phyloP scores from a whole-genome alignment of 2,797 vertebrate species.

The Dendrocincla fuliginosa region DNA sequence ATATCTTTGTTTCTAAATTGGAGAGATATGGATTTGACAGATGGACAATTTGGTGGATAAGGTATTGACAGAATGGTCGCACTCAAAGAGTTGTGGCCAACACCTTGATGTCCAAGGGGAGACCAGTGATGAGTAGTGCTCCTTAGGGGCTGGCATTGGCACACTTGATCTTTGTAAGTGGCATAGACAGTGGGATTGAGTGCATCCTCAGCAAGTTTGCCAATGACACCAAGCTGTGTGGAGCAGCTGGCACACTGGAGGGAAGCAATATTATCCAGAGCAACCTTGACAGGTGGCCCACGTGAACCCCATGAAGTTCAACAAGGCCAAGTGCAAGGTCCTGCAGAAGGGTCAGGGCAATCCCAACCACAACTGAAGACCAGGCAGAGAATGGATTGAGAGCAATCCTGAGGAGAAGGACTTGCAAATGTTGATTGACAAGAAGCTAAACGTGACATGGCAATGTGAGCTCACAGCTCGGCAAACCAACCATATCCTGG shows the following conservation, averaged over 20 bases:
- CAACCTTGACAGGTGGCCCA: background rate
- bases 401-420: background rate
- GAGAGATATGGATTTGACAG: background rate
- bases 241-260: rapidly evolving
- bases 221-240: background rate
- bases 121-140: background rate
- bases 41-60: background rate
- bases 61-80: background rate
- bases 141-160: background rate
- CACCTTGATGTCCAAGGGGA: background rate
- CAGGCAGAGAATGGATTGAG: background rate
- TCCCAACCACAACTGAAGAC: background rate
- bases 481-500: background rate
- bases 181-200: rapidly evolving
- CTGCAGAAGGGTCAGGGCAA: background rate
- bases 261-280: background rate
- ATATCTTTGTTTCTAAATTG: background rate
- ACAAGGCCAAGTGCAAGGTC: background rate
- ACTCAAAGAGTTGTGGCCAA: background rate
- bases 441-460: background rate
- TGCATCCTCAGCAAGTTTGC: background rate
- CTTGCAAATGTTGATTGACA: background rate
- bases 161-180: background rate
- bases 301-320: background rate
- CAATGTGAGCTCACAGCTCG: rapidly evolving